A percentile compares a stretch with the other conserved stretches of the same genome.
phyloP scores from a whole-genome alignment of 92 coral and sea anemone species.

The Bergia sp. region DNA sequence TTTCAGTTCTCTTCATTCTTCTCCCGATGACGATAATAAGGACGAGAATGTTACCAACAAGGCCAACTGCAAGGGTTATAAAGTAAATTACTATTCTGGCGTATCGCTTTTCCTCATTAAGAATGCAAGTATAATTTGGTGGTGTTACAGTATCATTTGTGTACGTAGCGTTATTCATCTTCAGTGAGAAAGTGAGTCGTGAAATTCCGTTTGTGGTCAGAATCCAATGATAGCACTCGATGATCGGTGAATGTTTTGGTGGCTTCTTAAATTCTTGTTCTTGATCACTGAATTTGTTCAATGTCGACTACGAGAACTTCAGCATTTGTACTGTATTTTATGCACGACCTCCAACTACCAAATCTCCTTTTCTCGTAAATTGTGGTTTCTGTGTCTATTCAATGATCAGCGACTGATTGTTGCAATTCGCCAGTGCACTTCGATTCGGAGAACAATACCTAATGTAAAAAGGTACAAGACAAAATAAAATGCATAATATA shows the following conservation, averaged over 20 bases:
- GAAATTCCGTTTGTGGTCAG: not conserved
- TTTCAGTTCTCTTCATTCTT: slow-evolving; percentile 17
- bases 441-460: slow-evolving; percentile 8
- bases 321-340: not conserved
- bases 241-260: too few relatives aligned
- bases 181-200: not conserved
- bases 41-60: slow-evolving; percentile 14
- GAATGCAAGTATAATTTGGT: not conserved
- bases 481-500: not conserved
- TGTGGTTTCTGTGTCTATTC: not conserved
- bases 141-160: not conserved
- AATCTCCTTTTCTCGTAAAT: not conserved
- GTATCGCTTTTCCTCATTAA: not conserved
- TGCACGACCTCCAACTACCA: not conserved
- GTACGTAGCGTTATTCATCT: not conserved
- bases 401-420: not conserved
- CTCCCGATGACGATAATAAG: slow-evolving; percentile 18
- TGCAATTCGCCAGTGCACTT: not conserved
- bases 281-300: not conserved
- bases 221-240: too few relatives aligned
- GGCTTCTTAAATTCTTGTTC: not conserved
- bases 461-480: not conserved
- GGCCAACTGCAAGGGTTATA: not conserved
- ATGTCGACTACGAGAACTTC: not conserved
- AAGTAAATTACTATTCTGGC: slow-evolving; percentile 2